Conservation (phyloP, 2,888 invertebrate species). For the Acrocyrtus sp. region DNA sequence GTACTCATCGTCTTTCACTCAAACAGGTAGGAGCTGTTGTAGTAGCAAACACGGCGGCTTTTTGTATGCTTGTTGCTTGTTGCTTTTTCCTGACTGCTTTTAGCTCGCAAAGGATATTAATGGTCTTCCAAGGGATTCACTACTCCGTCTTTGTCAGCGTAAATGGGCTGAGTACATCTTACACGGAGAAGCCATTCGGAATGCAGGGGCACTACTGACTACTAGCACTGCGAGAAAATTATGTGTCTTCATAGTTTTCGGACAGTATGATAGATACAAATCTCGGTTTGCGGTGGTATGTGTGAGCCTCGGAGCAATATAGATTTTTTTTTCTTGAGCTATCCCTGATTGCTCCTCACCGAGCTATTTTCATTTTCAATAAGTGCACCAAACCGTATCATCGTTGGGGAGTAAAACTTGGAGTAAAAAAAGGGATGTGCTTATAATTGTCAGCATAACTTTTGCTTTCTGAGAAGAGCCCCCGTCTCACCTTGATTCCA, state of each 20-base stretch:
- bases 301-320: slow-evolving; percentile 30
- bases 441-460: too few species aligned
- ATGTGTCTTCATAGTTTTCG: too few species aligned
- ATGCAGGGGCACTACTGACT: too few species aligned
- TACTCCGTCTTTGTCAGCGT: too few species aligned
- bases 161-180: too few species aligned
- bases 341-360: background rate
- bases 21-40: slow-evolving; percentile 40
- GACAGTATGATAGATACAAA: slow-evolving; percentile 20
- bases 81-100: slow-evolving; percentile 6
- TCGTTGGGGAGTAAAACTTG: background rate
- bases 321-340: slow-evolving; percentile 13
- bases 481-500: too few species aligned
- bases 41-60: slow-evolving; percentile 14
- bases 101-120: slow-evolving; percentile 14
- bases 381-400: slow-evolving; percentile 18
- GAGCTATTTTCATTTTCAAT: slow-evolving; percentile 39
- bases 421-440: too few species aligned
- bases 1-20: background rate
- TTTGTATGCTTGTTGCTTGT: too few species aligned
- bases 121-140: slow-evolving; percentile 21
- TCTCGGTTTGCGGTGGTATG: slow-evolving; percentile 41
- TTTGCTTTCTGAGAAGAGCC: too few species aligned
- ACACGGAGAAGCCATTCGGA: too few species aligned
- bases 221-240: too few species aligned